A percentile compares a stretch with the other conserved stretches of the same genome.
Evolutionary conservation across 2,888 invertebrate species (phyloP).

Genomic region (Sarcophaga variegata): DNA sequence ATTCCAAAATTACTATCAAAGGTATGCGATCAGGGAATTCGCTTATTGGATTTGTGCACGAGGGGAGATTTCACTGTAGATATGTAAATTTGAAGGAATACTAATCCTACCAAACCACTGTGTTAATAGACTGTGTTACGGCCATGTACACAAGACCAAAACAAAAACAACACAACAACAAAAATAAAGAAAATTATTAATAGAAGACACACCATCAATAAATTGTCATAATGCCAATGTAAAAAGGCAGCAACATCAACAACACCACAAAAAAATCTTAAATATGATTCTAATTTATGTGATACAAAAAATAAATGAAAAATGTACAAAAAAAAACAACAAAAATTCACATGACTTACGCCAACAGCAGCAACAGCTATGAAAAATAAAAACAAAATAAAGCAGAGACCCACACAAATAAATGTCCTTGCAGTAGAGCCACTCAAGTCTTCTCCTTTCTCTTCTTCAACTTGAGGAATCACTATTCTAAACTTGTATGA

Average conservation of each 20-base stretch:
- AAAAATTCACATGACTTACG: constrained; percentile 21
- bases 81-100: too few species aligned
- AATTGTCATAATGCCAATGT: constrained; percentile 53
- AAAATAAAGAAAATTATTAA: constrained; percentile 16
- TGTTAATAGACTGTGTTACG: too few species aligned
- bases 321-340: background rate
- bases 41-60: too few species aligned
- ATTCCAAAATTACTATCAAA: too few species aligned
- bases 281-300: constrained; percentile 4
- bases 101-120: too few species aligned
- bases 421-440: background rate
- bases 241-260: constrained; percentile 12
- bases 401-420: background rate
- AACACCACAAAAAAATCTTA: constrained; percentile 9
- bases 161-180: too few species aligned
- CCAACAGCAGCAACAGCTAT: background rate
- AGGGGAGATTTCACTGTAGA: too few species aligned
- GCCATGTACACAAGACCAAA: too few species aligned
- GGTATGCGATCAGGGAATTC: too few species aligned
- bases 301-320: background rate
- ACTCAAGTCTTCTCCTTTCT: background rate
- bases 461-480: background rate
- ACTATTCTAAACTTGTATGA: background rate
- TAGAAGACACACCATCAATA: constrained; percentile 31
- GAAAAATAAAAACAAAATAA: background rate